A percentile compares a stretch with the other conserved stretches of the same genome.
phyloP scores from a whole-genome alignment of 2,888 invertebrate genomes.

The Heliconius erato region DNA sequence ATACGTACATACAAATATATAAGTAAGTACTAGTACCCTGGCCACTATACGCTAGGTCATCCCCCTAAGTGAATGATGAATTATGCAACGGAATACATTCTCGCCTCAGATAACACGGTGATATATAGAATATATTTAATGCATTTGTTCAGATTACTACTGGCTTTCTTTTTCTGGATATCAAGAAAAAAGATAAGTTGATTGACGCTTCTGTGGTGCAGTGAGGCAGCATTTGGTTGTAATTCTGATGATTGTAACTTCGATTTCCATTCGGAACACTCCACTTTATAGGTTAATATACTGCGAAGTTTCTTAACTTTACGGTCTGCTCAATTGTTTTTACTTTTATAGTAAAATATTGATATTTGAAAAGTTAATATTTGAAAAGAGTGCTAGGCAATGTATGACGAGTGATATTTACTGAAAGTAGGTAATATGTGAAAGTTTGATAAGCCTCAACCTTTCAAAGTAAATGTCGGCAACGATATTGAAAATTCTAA shows the following conservation, averaged over 20 bases:
- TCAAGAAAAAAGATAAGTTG: neutral
- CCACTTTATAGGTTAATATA: neutral
- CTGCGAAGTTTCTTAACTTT: neutral
- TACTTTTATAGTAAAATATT: neutral
- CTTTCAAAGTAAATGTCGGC: slow-evolving; percentile 11
- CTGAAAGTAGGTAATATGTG: neutral
- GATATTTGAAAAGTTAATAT: neutral
- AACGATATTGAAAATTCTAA: slow-evolving; percentile 5
- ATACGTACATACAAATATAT: neutral
- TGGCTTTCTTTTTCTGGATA: neutral
- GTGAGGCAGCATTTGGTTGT: neutral
- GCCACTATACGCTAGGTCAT: slow-evolving; percentile 60
- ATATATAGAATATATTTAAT: slow-evolving; percentile 64
- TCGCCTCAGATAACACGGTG: slow-evolving; percentile 61
- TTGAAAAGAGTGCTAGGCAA: neutral
- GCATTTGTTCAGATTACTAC: slow-evolving; percentile 43
- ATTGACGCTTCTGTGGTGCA: neutral
- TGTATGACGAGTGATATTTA: neutral
- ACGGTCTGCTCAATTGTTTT: neutral
- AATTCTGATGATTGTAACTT: neutral
- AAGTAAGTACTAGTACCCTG: neutral
- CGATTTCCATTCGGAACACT: neutral
- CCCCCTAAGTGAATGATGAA: slow-evolving; percentile 69
- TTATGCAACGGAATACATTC: slow-evolving; percentile 71
- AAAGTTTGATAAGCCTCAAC: neutral